A percentile compares a stretch with the other conserved stretches of the same genome.
These are phyloP conservation scores for Hydraecia micacea DNA, from an alignment of 2,888 invertebrate species.

Conservation along the genomic window DNA sequence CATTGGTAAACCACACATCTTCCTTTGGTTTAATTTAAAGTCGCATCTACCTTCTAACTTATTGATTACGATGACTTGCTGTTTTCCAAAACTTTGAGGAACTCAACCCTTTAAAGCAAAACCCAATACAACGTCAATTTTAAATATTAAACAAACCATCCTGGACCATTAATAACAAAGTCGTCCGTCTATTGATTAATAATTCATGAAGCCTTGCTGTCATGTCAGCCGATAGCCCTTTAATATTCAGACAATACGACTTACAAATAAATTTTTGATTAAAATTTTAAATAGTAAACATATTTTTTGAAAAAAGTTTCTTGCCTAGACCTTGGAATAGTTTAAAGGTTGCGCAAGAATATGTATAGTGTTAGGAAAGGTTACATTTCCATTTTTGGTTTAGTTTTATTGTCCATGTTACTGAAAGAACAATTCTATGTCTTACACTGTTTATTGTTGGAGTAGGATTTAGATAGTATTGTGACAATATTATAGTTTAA, in stretches of 20 bases:
- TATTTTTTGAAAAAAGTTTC: constrained; percentile 29
- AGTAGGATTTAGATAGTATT: not conserved
- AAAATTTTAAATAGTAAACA: constrained; percentile 44
- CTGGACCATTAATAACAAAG: constrained; percentile 43
- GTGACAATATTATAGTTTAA: not conserved
- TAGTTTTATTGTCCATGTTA: not conserved
- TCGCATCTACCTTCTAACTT: not conserved
- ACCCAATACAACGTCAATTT: constrained; percentile 29
- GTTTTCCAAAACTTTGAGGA: not conserved
- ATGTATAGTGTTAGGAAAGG: not conserved
- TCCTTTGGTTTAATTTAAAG: not conserved
- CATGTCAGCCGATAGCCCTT: constrained; percentile 42
- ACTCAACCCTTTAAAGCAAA: not conserved
- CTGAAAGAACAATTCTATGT: not conserved
- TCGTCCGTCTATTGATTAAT: constrained; percentile 53
- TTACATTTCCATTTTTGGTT: not conserved
- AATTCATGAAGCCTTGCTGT: constrained; percentile 57
- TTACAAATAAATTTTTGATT: constrained; percentile 40
- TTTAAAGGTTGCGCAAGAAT: constrained; percentile 29
- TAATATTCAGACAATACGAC: constrained; percentile 57
- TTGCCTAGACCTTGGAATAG: constrained; percentile 17
- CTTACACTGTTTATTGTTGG: not conserved
- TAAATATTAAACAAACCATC: constrained; percentile 38
- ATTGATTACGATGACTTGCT: not conserved
- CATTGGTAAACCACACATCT: not conserved